phyloP scores from a whole-genome alignment of 2,113 vertebrate species.

The Lipotes vexillifer region DNA sequence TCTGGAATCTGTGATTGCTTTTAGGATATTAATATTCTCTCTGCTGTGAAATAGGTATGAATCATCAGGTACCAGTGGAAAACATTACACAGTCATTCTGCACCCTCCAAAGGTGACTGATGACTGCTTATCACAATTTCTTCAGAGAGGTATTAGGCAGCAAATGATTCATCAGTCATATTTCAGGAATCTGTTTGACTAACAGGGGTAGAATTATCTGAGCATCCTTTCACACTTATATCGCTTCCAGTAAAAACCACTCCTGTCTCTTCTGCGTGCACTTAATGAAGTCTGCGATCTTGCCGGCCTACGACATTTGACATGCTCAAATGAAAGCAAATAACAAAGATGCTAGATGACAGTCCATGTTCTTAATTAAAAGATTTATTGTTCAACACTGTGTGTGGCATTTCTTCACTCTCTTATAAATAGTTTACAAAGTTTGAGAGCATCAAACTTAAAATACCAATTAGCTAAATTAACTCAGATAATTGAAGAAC shows the following conservation, averaged over 20 bases:
- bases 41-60: background rate
- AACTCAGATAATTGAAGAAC: slow-evolving; percentile 6
- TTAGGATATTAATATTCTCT: slow-evolving; percentile 30
- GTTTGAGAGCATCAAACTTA: slow-evolving; percentile 11
- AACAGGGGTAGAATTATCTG: background rate
- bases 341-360: background rate
- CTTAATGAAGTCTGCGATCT: background rate
- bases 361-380: background rate
- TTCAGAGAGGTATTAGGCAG: background rate
- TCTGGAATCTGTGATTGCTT: background rate
- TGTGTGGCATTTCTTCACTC: background rate
- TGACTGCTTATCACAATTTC: background rate
- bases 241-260: rapidly evolving
- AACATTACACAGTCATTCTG: background rate
- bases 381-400: background rate
- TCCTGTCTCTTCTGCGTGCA: rapidly evolving
- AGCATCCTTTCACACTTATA: rapidly evolving
- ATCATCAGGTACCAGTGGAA: background rate
- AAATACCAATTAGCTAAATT: slow-evolving; percentile 51
- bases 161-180: background rate
- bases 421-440: slow-evolving; percentile 59
- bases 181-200: slow-evolving; percentile 27
- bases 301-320: background rate
- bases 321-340: background rate
- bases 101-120: background rate